Base-by-base conservation (phyloP, 2,113 vertebrate species). In the Kryptolebias marmoratus region DNA sequence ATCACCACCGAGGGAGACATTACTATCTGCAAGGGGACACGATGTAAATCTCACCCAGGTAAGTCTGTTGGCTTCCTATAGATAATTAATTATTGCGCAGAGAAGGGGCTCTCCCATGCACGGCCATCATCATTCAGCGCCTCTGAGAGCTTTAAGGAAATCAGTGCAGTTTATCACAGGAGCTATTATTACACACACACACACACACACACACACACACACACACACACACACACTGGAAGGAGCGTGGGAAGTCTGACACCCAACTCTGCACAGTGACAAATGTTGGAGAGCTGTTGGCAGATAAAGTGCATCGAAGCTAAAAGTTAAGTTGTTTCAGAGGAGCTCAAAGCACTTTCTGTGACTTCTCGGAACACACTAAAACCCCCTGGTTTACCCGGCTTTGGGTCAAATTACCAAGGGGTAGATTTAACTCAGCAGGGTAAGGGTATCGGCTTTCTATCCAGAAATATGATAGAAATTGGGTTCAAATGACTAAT, bases 41-140 rank as follows among this genome's bases (percentile, higher is more conserved):
- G 80, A 90, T 92, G 89, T 83, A 84, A 88, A 86, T 83, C 85
- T 78, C 55, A 32, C 76, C 76, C 83, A 90, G 91, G 92, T 93
- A 87, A 69, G 90, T 84, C 57, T 48, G 39, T 58, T 59, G 42
- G 67, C 57, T 69, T 16, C 49, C 22, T 16, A 53, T 76, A 0
- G 31, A 72, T 60, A 10, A 75, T 53, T 5, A 42, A 42, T 42
- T 42, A 42, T 42, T 1, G 39, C 47, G 48, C n/a, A 27, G 11
- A 49, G 42, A 16, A 9, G 3, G 67, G 47, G 47, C 16, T 49
- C 48, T 54, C n/a, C 55, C 27, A 31, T n/a, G 12, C 71, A 61
- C 22, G 68, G 52, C 50, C 75, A 28, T 52, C 7, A 9, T 68
- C 54, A 8, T 42, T 42, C 58, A 70, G 42, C 64, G 72, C 66